Evolutionary conservation across 2,888 invertebrate genomes (phyloP).

Genomic region (Busseola fusca): DNA sequence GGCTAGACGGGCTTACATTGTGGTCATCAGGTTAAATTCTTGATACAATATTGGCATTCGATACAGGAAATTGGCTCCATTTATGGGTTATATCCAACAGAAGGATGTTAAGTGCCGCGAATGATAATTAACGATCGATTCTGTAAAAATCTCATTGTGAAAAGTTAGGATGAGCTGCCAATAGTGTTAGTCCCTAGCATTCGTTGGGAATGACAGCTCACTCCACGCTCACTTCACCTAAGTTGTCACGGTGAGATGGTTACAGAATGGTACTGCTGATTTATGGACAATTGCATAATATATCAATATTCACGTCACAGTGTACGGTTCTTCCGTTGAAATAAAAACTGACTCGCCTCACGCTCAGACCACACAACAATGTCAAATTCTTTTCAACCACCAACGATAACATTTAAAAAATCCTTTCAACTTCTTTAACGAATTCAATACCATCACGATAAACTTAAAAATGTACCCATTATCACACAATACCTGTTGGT

Average conservation of each 20-base stretch:
- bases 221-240: too few relatives aligned
- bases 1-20: too few relatives aligned
- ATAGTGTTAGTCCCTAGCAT: too few relatives aligned
- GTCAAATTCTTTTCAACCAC: constrained; percentile 10
- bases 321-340: not conserved
- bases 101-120: not conserved
- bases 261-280: too few relatives aligned
- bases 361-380: constrained; percentile 30
- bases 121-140: not conserved
- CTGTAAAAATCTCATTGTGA: too few relatives aligned
- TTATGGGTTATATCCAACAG: not conserved
- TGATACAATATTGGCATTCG: constrained; percentile 6
- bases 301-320: constrained; percentile 8
- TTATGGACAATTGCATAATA: not conserved
- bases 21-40: not conserved
- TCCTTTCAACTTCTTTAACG: constrained; percentile 16
- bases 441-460: constrained; percentile 24
- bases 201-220: too few relatives aligned
- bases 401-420: constrained; percentile 14
- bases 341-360: constrained; percentile 41
- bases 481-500: constrained; percentile 55
- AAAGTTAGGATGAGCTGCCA: too few relatives aligned
- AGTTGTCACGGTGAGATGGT: too few relatives aligned
- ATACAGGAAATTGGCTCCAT: not conserved
- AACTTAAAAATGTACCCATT: constrained; percentile 29